Evolutionary conservation across 2,888 invertebrate genomes (phyloP).

Genomic region (Strigamia crassipes): DNA sequence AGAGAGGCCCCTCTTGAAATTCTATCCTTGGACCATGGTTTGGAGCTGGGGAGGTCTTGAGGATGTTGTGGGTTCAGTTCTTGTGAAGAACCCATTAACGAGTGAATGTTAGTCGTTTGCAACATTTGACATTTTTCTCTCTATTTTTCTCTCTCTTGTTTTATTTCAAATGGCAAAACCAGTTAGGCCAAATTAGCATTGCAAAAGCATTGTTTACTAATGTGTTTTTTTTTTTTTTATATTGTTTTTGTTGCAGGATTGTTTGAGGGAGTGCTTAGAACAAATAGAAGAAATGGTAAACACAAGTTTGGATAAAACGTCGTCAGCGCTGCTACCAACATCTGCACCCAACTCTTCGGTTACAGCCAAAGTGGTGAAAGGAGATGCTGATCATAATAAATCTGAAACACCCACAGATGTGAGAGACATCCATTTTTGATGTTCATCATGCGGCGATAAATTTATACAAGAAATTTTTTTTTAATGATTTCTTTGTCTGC

Average conservation of each 20-base stretch:
- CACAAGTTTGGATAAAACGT: slow-evolving; percentile 59
- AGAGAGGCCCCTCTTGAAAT: background rate
- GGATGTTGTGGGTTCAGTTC: slow-evolving; percentile 29
- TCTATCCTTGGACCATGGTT: slow-evolving; percentile 6
- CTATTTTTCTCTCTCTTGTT: background rate
- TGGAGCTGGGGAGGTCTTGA: slow-evolving; percentile 32
- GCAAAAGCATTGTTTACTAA: background rate
- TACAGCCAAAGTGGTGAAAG: slow-evolving; percentile 53
- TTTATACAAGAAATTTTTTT: slow-evolving; percentile 28
- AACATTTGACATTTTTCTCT: background rate
- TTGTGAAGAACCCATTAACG: slow-evolving; percentile 10
- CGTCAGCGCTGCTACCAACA: slow-evolving; percentile 51
- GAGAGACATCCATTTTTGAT: slow-evolving; percentile 67
- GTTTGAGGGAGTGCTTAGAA: slow-evolving; percentile 75
- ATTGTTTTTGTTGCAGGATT: slow-evolving; percentile 68
- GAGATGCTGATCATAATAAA: slow-evolving; percentile 55
- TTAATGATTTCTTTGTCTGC: background rate
- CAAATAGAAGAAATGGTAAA: slow-evolving; percentile 54
- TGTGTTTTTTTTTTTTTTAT: slow-evolving; percentile 24
- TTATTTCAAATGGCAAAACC: too few species aligned
- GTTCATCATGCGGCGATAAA: slow-evolving; percentile 5
- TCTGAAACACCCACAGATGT: slow-evolving; percentile 71
- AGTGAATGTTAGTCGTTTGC: background rate
- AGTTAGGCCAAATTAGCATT: background rate
- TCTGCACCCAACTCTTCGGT: slow-evolving; percentile 59